phyloP scores from a whole-genome alignment of 2,888 invertebrate genomes.

The Xestia sexstrigata region DNA sequence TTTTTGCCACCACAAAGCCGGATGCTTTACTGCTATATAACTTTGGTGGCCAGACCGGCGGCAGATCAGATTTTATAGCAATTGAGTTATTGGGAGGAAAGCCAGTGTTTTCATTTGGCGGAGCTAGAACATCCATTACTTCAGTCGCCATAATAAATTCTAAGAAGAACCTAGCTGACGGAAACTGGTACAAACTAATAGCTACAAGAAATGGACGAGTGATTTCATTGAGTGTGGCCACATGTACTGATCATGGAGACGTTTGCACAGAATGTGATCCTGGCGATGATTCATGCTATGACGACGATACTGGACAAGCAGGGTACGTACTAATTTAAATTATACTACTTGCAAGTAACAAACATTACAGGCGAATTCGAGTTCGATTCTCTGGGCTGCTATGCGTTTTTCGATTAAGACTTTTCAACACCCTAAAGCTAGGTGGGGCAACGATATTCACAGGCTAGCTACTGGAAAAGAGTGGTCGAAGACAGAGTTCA shows the following conservation, averaged over 20 bases:
- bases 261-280: slow-evolving; percentile 96
- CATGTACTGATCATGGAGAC: slow-evolving; percentile 96
- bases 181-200: slow-evolving; percentile 97
- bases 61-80: slow-evolving; percentile 97
- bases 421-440: background rate
- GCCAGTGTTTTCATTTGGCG: slow-evolving; percentile 97
- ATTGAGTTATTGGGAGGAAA: slow-evolving; percentile 96
- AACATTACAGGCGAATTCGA: background rate
- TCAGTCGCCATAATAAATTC: slow-evolving; percentile 93
- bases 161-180: slow-evolving; percentile 94
- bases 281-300: slow-evolving; percentile 95
- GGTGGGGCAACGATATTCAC: background rate
- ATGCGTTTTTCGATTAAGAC: background rate
- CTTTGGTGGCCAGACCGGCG: slow-evolving; percentile 96
- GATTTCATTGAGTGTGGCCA: slow-evolving; percentile 95
- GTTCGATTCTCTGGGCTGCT: background rate
- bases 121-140: slow-evolving; percentile 96
- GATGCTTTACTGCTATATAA: slow-evolving; percentile 97
- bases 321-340: slow-evolving; percentile 92
- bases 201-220: slow-evolving; percentile 97
- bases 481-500: background rate
- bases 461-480: background rate
- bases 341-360: background rate
- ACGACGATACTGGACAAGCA: slow-evolving; percentile 96
- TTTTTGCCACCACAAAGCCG: slow-evolving; percentile 97